Evolutionary conservation across 1,140 invertebrate genomes (phyloP), one percentile per base, ranked within the genome.

Genomic region (Saccostrea glomerata): DNA sequence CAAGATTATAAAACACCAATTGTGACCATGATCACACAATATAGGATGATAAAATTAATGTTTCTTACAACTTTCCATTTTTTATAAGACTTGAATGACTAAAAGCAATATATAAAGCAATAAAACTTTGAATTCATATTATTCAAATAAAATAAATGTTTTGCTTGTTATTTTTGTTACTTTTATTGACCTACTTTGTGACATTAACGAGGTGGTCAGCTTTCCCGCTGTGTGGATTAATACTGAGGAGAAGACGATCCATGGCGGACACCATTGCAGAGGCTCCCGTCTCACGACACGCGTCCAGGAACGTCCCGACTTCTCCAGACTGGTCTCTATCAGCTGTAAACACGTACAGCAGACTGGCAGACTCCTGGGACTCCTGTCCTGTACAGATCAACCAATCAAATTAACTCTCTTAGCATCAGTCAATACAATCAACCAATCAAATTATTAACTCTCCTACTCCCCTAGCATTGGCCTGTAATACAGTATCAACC

Each of bases 201-300:
- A 98, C 96, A 90, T 97, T 98, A 15, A 98, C 95, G 90, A 98
- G 96, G 92, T 98, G 97, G 93, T 98, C 97, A 0, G 97, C 97
- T 92, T 96, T 96, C 4, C 96, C 96, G 6, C 96, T 97, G 15
- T 97, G 95, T 15, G 97, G 96, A 95, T 98, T 98, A 17, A 98
- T 96, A 87, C 97, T 97, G n/a, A 98, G 94, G 0, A 99, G 95
- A 12, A 99, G 96, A 90, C 97, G 97, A 84, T 97, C 97, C 5
- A 98, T 94, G 6, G 97, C 97, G 0, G 97, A 96, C 0, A 98
- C 94, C 36, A 98, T 95, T 20, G 97, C 66, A 11, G 94, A 91
- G 7, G 93, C 92, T 7, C 94, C 94, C 54, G 91, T 92, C 82
- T 94, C 93, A 83, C 95, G 89, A 30, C 97, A 94, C 30, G 96